Conservation (phyloP, 2,113 vertebrate species). For the Leptobrachium ailaonicum region DNA sequence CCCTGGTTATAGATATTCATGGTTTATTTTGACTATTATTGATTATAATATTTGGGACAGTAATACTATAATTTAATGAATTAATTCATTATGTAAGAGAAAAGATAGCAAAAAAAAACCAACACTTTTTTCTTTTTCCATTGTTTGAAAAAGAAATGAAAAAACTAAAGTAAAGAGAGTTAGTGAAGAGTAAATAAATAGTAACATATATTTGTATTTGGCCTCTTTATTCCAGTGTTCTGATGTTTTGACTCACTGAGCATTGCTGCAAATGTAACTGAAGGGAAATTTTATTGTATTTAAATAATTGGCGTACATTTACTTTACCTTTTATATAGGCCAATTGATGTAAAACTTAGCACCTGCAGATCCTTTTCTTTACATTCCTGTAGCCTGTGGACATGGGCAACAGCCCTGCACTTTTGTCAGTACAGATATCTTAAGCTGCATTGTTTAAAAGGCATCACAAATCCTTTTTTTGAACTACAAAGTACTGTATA, state of each 20-base stretch:
- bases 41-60: too few relatives aligned
- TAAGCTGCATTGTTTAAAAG: not conserved
- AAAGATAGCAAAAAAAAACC: too few relatives aligned
- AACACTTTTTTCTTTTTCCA: too few relatives aligned
- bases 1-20: too few relatives aligned
- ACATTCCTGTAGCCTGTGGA: not conserved
- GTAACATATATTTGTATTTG: not conserved
- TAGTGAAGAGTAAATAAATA: not conserved
- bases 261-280: not conserved
- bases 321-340: not conserved
- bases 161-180: not conserved
- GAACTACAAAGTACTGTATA: not conserved
- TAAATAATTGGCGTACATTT: not conserved
- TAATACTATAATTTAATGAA: too few relatives aligned
- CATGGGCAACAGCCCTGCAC: not conserved
- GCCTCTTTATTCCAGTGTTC: not conserved
- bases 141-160: not conserved
- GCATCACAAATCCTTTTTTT: constrained; percentile 1
- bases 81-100: too few relatives aligned
- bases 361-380: not conserved
- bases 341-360: not conserved
- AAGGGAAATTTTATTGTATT: not conserved
- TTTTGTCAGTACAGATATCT: not conserved
- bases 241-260: not conserved
- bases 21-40: too few relatives aligned